Conservation (phyloP, 2,797 vertebrate species). For the Gallirallus australis region DNA sequence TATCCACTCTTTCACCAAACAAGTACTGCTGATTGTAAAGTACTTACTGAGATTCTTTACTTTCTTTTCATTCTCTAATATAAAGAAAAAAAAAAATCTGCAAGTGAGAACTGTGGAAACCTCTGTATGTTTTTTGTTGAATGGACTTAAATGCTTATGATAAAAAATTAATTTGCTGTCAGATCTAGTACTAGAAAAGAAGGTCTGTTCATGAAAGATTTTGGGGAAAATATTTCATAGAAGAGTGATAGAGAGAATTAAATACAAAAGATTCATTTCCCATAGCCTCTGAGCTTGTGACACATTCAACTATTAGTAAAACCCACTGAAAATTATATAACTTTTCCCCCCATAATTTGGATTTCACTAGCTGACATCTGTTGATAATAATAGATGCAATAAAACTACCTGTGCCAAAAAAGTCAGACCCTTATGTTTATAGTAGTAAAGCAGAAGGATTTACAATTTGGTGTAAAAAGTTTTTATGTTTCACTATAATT, state of each 20-base stretch:
- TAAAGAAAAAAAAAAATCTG: background rate
- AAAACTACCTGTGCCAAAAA: slow-evolving; percentile 5
- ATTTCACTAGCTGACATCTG: background rate
- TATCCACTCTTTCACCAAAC: background rate
- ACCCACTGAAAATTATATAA: background rate
- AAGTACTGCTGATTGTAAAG: background rate
- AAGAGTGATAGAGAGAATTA: background rate
- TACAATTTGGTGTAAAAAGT: background rate
- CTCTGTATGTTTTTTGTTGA: background rate
- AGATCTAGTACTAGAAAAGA: background rate
- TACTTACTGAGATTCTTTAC: background rate
- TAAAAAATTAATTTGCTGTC: background rate
- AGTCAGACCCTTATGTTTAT: background rate
- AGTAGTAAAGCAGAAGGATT: slow-evolving; percentile 14
- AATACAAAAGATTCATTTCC: background rate
- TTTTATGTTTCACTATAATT: background rate
- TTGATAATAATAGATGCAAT: background rate
- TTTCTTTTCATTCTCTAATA: background rate
- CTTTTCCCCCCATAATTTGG: background rate
- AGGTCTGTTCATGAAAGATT: background rate
- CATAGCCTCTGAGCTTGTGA: background rate
- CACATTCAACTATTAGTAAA: background rate
- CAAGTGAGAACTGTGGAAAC: background rate
- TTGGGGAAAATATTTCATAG: background rate
- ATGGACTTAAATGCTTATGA: background rate